Evolutionary conservation across 2,113 vertebrate species (phyloP), one percentile per base, ranked within the genome.

Genomic region (Bubo blakistoni): DNA sequence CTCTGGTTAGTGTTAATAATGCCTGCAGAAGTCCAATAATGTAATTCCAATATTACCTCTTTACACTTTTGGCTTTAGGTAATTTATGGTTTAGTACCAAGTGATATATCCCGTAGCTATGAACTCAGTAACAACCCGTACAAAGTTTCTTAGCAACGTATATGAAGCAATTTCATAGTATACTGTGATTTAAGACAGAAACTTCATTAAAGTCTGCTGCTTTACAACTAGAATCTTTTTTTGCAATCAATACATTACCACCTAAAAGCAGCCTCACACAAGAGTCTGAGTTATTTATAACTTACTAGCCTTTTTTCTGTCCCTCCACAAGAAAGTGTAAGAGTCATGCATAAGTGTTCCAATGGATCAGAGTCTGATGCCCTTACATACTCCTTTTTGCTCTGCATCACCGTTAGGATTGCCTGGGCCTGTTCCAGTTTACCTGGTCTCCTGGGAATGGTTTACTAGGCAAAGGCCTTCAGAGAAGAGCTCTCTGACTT

Each of bases 171-270:
- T 96, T 95, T 82, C 74, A 73, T n/a, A 72, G 13, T 19, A 70
- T 38, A 42, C 17, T 79, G 17, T 94, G 94, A 94, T 81, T 94
- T 94, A 94, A 90, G 67, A 71, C 46, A 73, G 32, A 87, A 36
- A 12, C 30, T 96, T 92, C 90, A 70, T 96, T 96, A 95, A 93
- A 86, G 54, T 54, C 63, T 88, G 54, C 55, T 81, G 34, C 71
- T 94, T 80, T 93, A 86, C 30, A 92, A 11, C 62, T 44, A 27
- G 59, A 94, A 58, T 51, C 1, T 52, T 76, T 83, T 88, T 21
- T 46, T 90, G 24, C 69, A 84, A 74, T 91, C 90, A 90, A 94
- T 91, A 94, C 8, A 80, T 69, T 74, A 66, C 36, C 27, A 83
- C 44, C 61, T 83, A 83, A 80, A 94, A 88, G 46, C 59, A 76